These are phyloP conservation scores for Cerceris rybyensis DNA, from an alignment of 2,888 invertebrate species.

Conservation along the genomic window DNA sequence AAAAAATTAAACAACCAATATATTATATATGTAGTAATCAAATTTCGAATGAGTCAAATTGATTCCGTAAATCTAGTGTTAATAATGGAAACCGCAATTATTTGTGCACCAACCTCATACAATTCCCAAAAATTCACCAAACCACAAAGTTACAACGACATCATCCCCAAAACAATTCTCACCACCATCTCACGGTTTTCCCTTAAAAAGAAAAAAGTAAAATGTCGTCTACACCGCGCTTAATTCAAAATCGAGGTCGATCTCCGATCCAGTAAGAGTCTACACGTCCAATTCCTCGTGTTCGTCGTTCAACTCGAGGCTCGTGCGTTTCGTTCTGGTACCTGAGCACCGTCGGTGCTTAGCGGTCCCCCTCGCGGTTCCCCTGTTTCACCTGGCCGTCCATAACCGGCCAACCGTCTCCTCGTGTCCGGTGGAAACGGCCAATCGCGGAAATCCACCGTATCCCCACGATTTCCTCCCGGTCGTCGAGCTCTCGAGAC, in stretches of 20 bases:
- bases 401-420: conserved; percentile 66
- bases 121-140: no score
- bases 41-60: no score
- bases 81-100: no score
- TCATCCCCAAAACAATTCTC: no score
- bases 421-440: conserved; percentile 70
- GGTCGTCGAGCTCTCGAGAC: conserved; percentile 20
- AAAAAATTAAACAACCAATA: no score
- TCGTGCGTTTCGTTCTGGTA: conserved; percentile 56
- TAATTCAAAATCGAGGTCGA: conserved; percentile 51
- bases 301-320: conserved; percentile 34
- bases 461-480: conserved; percentile 48
- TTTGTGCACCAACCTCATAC: no score
- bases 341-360: conserved; percentile 41
- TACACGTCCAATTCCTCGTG: conserved; percentile 36
- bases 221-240: neutral
- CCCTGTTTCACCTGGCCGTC: conserved; percentile 50
- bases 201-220: neutral
- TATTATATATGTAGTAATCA: no score
- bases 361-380: conserved; percentile 10
- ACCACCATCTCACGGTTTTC: no score
- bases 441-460: conserved; percentile 67
- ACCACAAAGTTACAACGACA: no score
- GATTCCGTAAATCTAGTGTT: no score
- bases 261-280: conserved; percentile 9